A percentile compares a stretch with the other conserved stretches of the same genome.
phyloP scores from a whole-genome alignment of 2,888 invertebrate species.

The Clistopyga incitator region DNA sequence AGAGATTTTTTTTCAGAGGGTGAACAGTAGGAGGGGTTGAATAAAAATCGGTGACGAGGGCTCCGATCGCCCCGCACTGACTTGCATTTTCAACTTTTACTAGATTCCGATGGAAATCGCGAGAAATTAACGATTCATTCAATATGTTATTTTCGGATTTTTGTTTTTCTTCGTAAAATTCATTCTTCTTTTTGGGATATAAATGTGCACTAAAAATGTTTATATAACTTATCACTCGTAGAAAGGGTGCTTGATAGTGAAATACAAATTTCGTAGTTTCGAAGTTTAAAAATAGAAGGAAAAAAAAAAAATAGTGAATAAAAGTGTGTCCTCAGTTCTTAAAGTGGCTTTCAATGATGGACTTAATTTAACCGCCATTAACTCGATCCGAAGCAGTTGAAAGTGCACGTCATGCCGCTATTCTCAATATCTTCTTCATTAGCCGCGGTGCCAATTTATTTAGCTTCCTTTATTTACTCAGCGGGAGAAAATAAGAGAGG shows the following conservation, averaged over 20 bases:
- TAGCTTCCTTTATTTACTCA: slow-evolving; percentile 41
- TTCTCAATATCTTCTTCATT: slow-evolving; percentile 37
- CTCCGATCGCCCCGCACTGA: too few species aligned
- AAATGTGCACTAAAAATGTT: too few species aligned
- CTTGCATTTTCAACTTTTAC: too few species aligned
- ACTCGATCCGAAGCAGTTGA: not conserved
- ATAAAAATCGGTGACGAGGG: too few species aligned
- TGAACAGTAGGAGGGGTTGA: too few species aligned
- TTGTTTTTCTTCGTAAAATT: too few species aligned
- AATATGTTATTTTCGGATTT: too few species aligned
- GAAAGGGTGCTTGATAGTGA: not conserved
- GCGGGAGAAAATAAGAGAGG: not conserved
- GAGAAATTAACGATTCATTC: too few species aligned
- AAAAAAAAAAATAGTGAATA: not conserved
- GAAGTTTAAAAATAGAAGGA: not conserved
- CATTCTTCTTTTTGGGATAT: too few species aligned
- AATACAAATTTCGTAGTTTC: not conserved
- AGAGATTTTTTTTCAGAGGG: too few species aligned
- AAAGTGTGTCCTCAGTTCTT: not conserved
- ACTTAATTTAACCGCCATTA: not conserved
- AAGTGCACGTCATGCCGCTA: not conserved
- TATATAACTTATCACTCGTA: too few species aligned
- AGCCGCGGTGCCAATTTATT: slow-evolving; percentile 37
- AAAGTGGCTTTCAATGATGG: not conserved
- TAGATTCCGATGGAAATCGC: too few species aligned